Evolutionary conservation across 2,113 vertebrate genomes (phyloP).

Genomic region (Poecile atricapillus): DNA sequence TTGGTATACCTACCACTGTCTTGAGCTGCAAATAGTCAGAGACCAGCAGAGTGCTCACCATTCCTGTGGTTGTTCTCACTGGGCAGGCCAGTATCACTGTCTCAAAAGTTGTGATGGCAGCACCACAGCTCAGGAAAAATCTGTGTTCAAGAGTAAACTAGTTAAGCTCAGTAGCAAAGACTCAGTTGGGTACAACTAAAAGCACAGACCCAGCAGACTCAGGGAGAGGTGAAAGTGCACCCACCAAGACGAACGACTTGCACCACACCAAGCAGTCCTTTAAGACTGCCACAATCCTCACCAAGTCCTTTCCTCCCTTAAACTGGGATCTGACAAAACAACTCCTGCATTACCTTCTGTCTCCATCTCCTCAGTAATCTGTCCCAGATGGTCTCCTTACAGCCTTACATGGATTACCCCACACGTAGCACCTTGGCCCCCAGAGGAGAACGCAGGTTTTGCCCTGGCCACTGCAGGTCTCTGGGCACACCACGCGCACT

Average conservation of each 20-base stretch:
- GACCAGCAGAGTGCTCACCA: accelerated
- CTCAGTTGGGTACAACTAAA: neutral
- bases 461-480: neutral
- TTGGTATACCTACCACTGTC: accelerated
- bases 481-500: accelerated
- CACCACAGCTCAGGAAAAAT: neutral
- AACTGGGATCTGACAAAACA: neutral
- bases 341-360: neutral
- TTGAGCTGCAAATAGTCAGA: neutral
- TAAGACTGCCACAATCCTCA: neutral
- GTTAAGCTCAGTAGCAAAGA: neutral
- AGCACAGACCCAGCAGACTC: neutral
- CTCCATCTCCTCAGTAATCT: neutral
- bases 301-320: neutral
- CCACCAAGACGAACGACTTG: accelerated
- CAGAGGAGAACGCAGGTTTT: neutral
- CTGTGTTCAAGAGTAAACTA: neutral
- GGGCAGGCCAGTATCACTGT: neutral
- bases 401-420: neutral
- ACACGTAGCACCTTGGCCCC: neutral
- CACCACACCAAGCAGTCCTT: neutral
- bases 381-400: neutral
- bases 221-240: neutral
- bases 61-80: neutral
- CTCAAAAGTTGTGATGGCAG: neutral